Conservation (phyloP, 2,888 invertebrate species). For the Crossocerus cetratus region DNA sequence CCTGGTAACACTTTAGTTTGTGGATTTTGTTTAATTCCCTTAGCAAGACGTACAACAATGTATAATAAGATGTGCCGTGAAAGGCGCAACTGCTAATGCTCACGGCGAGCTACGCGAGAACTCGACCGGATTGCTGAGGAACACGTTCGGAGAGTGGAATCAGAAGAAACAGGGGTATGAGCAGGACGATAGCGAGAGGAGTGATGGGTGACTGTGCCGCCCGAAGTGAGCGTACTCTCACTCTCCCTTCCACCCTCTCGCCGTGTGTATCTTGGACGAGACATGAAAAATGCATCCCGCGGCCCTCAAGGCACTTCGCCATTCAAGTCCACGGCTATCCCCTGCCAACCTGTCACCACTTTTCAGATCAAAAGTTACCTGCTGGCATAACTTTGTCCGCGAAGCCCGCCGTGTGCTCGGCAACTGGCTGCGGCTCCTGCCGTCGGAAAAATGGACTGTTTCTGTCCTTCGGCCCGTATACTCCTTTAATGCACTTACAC, state of each 20-base stretch:
- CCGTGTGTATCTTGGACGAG: constrained; percentile 64
- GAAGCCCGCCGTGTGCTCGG: constrained; percentile 21
- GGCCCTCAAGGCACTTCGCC: constrained; percentile 71
- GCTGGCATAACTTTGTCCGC: constrained; percentile 55
- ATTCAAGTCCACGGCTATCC: constrained; percentile 68
- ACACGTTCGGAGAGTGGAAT: constrained; percentile 16
- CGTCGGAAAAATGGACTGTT: neutral
- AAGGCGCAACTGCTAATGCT: neutral
- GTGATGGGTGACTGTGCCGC: constrained; percentile 22
- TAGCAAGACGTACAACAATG: neutral
- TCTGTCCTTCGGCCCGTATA: constrained; percentile 10
- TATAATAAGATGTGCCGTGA: neutral
- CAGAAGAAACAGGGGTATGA: neutral
- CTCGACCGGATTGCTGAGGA: neutral
- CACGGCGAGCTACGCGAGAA: neutral
- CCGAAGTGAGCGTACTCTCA: neutral
- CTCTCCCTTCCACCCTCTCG: constrained; percentile 17
- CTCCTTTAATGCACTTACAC: constrained; percentile 3
- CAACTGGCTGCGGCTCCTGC: neutral
- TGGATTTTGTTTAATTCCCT: too few relatives aligned
- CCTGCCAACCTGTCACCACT: constrained; percentile 71
- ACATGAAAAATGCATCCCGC: constrained; percentile 75
- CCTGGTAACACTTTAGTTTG: too few relatives aligned
- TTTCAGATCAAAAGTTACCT: constrained; percentile 75
- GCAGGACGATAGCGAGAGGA: neutral